These are phyloP conservation scores for Manis crassicaudata DNA, from an alignment of 2,797 vertebrate species.

Conservation along the genomic window DNA sequence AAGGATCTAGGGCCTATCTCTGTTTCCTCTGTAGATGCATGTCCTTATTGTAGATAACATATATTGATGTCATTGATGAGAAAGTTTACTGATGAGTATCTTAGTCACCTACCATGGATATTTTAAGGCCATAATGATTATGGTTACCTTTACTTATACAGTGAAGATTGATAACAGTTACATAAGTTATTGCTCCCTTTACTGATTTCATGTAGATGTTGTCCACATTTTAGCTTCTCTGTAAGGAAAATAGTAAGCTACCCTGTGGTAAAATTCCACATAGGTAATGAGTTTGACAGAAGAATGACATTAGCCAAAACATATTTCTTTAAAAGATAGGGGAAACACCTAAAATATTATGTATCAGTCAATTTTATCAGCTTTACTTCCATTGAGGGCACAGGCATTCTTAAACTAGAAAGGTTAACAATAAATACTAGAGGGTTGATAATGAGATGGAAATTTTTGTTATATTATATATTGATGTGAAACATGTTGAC, in stretches of 20 bases:
- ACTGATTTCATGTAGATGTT: background rate
- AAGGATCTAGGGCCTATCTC: background rate
- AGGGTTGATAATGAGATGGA: conserved; percentile 58
- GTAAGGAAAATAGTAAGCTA: background rate
- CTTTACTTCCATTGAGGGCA: conserved; percentile 70
- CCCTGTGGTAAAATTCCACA: background rate
- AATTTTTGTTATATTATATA: background rate
- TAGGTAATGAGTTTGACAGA: conserved; percentile 16
- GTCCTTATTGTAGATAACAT: background rate
- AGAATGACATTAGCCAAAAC: background rate
- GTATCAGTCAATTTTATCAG: conserved; percentile 63
- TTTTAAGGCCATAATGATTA: background rate
- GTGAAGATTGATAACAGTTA: background rate
- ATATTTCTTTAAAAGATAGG: conserved; percentile 37
- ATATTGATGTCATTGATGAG: background rate
- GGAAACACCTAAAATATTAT: conserved; percentile 58
- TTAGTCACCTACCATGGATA: background rate
- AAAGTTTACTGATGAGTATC: background rate
- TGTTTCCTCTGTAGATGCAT: background rate
- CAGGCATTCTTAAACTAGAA: conserved; percentile 66
- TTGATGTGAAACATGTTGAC: conserved; percentile 38
- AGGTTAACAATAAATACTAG: conserved; percentile 66
- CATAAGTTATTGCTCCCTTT: background rate
- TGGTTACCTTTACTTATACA: background rate
- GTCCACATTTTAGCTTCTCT: background rate